A percentile compares a stretch with the other conserved stretches of the same genome.
Conservation (phyloP, 2,797 vertebrate species). For the Gambusia yucatana region DNA sequence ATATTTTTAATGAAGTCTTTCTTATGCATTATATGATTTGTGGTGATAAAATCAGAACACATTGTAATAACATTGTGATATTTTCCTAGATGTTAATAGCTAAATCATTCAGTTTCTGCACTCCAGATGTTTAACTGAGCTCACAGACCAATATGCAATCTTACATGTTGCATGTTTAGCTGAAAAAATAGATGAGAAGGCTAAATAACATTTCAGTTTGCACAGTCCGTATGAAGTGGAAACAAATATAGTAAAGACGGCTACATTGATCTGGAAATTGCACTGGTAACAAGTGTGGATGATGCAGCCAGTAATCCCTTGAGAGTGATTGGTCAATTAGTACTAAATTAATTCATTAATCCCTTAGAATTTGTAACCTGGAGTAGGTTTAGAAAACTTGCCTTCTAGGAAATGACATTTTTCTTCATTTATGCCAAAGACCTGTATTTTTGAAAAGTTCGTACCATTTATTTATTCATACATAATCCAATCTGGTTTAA, state of each 20-base stretch:
- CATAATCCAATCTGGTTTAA: not conserved
- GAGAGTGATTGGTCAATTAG: not conserved
- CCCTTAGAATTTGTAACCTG: slow-evolving; percentile 21
- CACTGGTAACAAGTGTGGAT: slow-evolving; percentile 4
- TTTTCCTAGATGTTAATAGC: not conserved
- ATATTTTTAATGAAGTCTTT: slow-evolving; percentile 15
- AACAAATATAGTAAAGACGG: slow-evolving; percentile 10
- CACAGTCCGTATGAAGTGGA: not conserved
- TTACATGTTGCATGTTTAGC: slow-evolving; percentile 10
- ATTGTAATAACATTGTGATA: not conserved
- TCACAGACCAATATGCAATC: slow-evolving; percentile 12
- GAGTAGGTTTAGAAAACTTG: not conserved
- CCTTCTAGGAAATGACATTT: slow-evolving; percentile 6
- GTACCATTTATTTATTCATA: not conserved
- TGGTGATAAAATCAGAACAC: not conserved
- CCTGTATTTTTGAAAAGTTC: not conserved
- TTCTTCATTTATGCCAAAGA: not conserved
- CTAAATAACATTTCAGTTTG: slow-evolving; percentile 7
- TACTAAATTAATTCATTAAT: slow-evolving; percentile 9
- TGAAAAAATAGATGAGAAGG: not conserved
- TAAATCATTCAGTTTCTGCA: not conserved
- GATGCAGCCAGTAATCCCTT: slow-evolving; percentile 17
- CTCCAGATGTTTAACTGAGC: slow-evolving; percentile 4
- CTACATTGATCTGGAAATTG: slow-evolving; percentile 20
- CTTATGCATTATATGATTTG: not conserved